Conservation (phyloP, 2,888 invertebrate genomes). For the Melinopterus prodromus region DNA sequence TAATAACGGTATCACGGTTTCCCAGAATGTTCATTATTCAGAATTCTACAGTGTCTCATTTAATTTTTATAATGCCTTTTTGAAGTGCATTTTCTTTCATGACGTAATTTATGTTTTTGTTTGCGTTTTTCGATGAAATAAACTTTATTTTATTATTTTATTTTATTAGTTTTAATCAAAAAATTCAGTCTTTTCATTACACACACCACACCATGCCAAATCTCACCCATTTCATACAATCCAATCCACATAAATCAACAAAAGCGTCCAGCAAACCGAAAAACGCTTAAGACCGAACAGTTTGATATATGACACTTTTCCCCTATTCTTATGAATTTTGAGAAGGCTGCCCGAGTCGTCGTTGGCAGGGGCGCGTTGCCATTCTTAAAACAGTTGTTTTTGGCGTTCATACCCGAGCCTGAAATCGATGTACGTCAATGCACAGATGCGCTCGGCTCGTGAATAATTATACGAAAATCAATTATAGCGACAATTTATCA, state of each 20-base stretch:
- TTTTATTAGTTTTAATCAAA: too few species aligned
- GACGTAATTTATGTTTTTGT: too few species aligned
- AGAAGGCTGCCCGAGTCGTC: slow-evolving; percentile 8
- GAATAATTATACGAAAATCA: slow-evolving; percentile 61
- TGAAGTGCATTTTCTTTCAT: too few species aligned
- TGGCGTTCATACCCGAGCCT: slow-evolving; percentile 19
- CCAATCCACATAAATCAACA: not conserved
- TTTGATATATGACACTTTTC: slow-evolving; percentile 19
- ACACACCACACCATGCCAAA: too few species aligned
- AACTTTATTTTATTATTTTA: too few species aligned
- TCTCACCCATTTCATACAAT: too few species aligned
- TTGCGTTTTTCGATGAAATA: too few species aligned
- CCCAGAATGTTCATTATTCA: too few species aligned
- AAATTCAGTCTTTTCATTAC: too few species aligned
- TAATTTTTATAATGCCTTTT: too few species aligned
- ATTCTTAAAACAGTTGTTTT: slow-evolving; percentile 25
- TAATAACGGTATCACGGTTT: too few species aligned
- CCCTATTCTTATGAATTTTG: slow-evolving; percentile 25
- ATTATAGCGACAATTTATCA: slow-evolving; percentile 61
- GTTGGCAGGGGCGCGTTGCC: not conserved
- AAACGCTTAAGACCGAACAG: slow-evolving; percentile 11
- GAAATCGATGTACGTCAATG: slow-evolving; percentile 52
- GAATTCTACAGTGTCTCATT: too few species aligned
- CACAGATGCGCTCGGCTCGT: slow-evolving; percentile 57
- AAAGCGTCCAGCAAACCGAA: not conserved